A percentile compares a stretch with the other conserved stretches of the same genome.
Evolutionary conservation across 2,797 vertebrate species (phyloP).

Genomic region (Danionella dracula): DNA sequence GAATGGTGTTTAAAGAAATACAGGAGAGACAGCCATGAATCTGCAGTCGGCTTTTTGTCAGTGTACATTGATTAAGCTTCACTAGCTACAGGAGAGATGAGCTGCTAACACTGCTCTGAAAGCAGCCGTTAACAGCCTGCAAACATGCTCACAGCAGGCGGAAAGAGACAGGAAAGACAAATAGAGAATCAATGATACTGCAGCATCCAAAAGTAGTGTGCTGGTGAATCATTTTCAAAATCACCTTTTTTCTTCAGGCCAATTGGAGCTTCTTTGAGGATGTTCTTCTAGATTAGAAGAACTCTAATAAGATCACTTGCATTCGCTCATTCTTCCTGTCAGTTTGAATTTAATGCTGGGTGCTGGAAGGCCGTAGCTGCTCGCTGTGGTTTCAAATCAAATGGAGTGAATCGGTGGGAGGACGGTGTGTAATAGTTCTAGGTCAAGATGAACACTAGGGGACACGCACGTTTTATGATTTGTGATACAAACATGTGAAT

Average conservation of each 20-base stretch:
- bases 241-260: background rate
- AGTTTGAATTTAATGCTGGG: constrained; percentile 20
- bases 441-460: constrained; percentile 24
- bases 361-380: constrained; percentile 29
- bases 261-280: background rate
- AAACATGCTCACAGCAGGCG: background rate
- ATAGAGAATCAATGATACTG: constrained; percentile 26
- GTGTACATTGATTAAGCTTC: constrained; percentile 32
- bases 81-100: constrained; percentile 3
- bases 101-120: constrained; percentile 11
- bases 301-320: constrained; percentile 5
- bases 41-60: constrained; percentile 22
- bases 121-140: constrained; percentile 16
- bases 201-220: background rate
- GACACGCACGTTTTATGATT: constrained; percentile 9
- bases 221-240: background rate
- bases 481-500: constrained; percentile 11
- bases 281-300: background rate
- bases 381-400: constrained; percentile 34
- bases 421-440: constrained; percentile 24
- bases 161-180: constrained; percentile 12
- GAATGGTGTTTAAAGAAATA: constrained; percentile 13
- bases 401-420: constrained; percentile 32
- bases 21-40: constrained; percentile 7
- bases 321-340: background rate